phyloP scores from a whole-genome alignment of 2,113 vertebrate species.

The Chaenocephalus aceratus region DNA sequence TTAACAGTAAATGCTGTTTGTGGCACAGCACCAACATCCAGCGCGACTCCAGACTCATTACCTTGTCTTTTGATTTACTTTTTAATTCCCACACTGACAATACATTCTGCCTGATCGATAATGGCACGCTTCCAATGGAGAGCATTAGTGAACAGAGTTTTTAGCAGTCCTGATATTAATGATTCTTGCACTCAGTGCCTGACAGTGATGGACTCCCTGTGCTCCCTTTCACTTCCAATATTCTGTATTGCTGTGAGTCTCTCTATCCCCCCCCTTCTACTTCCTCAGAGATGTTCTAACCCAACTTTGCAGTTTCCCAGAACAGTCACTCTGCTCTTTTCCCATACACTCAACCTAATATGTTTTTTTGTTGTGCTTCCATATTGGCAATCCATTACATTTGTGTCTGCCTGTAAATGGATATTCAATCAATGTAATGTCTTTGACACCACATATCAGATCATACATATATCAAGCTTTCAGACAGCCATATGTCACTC shows the following conservation, averaged over 20 bases:
- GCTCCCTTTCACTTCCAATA: constrained; percentile 50
- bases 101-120: constrained; percentile 55
- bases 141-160: constrained; percentile 61
- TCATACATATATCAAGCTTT: constrained; percentile 34
- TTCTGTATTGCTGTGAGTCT: constrained; percentile 25
- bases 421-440: constrained; percentile 31
- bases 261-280: not conserved
- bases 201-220: constrained; percentile 71
- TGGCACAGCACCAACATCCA: constrained; percentile 20
- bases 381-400: not conserved
- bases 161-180: constrained; percentile 61
- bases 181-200: constrained; percentile 58
- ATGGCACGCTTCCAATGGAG: constrained; percentile 57
- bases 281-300: not conserved
- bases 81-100: constrained; percentile 45
- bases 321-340: constrained; percentile 2
- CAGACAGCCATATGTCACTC: constrained; percentile 39
- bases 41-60: constrained; percentile 54
- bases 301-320: not conserved
- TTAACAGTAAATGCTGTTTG: constrained; percentile 51
- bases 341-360: not conserved
- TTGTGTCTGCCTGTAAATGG: constrained; percentile 31
- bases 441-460: constrained; percentile 32
- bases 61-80: constrained; percentile 45
- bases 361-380: not conserved